Evolutionary conservation across 2,113 vertebrate genomes (phyloP).

Genomic region (Myiopsitta monachus): DNA sequence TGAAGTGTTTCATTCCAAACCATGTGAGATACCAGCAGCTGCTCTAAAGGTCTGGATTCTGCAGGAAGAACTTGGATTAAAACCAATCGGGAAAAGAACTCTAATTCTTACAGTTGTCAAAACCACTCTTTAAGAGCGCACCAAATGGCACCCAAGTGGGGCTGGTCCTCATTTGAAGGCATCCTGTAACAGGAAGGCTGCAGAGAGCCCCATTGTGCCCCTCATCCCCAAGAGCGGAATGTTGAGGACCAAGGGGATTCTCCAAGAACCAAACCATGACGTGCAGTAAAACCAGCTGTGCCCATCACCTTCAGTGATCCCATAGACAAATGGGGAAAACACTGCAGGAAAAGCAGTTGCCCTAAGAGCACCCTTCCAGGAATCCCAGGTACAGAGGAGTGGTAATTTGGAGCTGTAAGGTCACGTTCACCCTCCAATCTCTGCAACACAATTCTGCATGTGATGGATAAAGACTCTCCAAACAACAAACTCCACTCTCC

Average conservation of each 20-base stretch:
- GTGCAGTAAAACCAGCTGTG: background rate
- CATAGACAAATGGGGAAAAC: rapidly evolving
- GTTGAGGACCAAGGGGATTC: background rate
- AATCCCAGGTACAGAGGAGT: rapidly evolving
- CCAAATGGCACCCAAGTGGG: rapidly evolving
- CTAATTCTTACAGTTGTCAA: background rate
- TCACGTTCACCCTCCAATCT: background rate
- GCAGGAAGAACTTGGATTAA: background rate
- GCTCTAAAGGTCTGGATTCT: background rate
- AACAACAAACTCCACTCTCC: background rate
- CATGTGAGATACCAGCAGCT: background rate
- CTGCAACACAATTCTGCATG: background rate
- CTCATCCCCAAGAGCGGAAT: rapidly evolving
- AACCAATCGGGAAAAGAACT: background rate
- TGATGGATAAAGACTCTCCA: background rate
- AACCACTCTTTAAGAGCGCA: rapidly evolving
- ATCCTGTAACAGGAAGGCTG: background rate
- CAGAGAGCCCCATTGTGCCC: rapidly evolving
- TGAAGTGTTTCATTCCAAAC: background rate
- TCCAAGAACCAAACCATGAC: rapidly evolving
- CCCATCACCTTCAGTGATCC: rapidly evolving
- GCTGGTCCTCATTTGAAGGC: background rate
- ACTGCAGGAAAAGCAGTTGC: background rate
- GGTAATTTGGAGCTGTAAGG: background rate
- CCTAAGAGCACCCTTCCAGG: rapidly evolving